Base-by-base conservation (phyloP, 2,797 vertebrate species). In the Danio aesculapii region DNA sequence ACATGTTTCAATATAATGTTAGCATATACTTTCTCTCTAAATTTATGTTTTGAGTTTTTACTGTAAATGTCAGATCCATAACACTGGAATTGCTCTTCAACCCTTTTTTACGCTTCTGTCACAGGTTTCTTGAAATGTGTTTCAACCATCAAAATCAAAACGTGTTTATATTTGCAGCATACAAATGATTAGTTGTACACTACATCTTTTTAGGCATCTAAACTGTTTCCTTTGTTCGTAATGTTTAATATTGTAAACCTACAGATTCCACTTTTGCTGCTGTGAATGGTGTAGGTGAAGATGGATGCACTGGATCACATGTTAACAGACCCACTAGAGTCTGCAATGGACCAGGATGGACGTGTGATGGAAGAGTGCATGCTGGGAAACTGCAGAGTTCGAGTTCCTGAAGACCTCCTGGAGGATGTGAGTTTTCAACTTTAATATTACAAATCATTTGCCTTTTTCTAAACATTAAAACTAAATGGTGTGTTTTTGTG, bases 361-460 rank as follows among this genome's bases (percentile, higher is more conserved):
- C 90, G 94, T 6, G 96, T 98, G 79, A 98, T 98, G 93, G 98
- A 99, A 87, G 97, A 98, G 66, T 99, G 98, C 81, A 93, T 99
- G 92, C 86, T 99, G 87, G 97, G 97, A 9, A 92, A 92, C 87
- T 95, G 95, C 50, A 93, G 95, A 62, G 95, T 99, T 30, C 96
- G 93, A 44, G 94, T 99, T 39, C 98, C 98, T 0, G 98, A 99
- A 89, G 98, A 98, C 84, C 94, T 99, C 0, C 92, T 99, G 21
- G 98, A 99, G 87, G 97, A 99, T 44, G 97, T 98, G 86, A 97
- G 97, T 81, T 53, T 21, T 64, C 12, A 64, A 6, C 14, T 1
- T 44, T 19, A 6, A 14, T 14, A 8, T 17, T 72, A 41, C 8
- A 52, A 52, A 19, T 50, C 13, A 43, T 50, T 68, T 9, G 21